Evolutionary conservation across 2,113 vertebrate species (phyloP), one percentile per base, ranked within the genome.

Genomic region (Hydrolagus affinis): DNA sequence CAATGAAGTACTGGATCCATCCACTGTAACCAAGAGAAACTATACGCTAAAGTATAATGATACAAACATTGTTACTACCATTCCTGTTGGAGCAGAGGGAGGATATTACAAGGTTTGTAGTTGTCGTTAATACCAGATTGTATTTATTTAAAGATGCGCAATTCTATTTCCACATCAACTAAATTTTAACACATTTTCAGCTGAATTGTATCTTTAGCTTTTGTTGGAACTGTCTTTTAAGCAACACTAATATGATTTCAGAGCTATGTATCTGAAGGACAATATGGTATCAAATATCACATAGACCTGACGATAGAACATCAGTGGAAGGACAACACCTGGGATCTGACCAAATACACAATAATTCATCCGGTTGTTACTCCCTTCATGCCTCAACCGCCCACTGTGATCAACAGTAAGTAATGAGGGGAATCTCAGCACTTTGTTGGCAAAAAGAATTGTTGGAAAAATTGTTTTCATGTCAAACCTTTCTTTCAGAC

Each of bases 41-140:
- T 95, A 93, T 2, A 70, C 87, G 0, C 12, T 96, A 30, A 77
- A 21, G 0, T 88, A 92, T 23, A 89, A 85, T 2, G 74, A 91
- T 1, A 3, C 75, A 0, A 59, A 87, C 57, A 86, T 96, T 59
- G 71, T 87, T 2, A 1, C 94, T 73, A 87, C 88, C 72, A 89
- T 97, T 85, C 95, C 95, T 28, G 23, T 95, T n/a, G 95, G 95
- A 60, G 92, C 93, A 23, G 83, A 87, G 10, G 95, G 94, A 76
- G 94, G 95, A 9, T 90, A 89, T 89, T 95, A 91, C 64, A 96
- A 96, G 95, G 95, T 96, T n/a, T 14, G 11, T 77, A 77, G 15
- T 6, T 3, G 14, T 12, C 32, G 7, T 80, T 80, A 19, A 15
- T n/a, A 80, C 0, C 12, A 6, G 11, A 4, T 10, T n/a, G 4